Evolutionary conservation across 2,888 invertebrate genomes (phyloP), one percentile per base, ranked within the genome.

Genomic region (Argyresthia albistria): DNA sequence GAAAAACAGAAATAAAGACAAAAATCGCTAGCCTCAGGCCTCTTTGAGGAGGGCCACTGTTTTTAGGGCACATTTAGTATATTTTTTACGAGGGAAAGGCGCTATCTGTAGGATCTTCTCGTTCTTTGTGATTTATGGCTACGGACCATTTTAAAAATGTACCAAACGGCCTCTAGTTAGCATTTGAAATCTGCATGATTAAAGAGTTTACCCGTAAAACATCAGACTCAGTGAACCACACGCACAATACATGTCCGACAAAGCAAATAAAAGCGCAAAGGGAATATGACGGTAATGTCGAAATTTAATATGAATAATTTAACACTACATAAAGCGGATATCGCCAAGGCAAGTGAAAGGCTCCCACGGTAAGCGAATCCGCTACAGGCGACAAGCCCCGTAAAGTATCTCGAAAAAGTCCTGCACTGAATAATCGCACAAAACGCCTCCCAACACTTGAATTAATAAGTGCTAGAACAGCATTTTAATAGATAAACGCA

Each of bases 181-280:
- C 70, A 79, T 81, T 75, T 80, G 71, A 72, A 74, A 83, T 84
- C 82, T 83, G 74, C 84, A 84, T 84, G 45, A n/a, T 9, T 39
- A n/a, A 39, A 39, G 39, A 6, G 9, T 39, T 39, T 39, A 9
- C 39, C n/a, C 8, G 39, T 39, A 11, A 9, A 11, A n/a, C 36
- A 9, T 6, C 9, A 39, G 39, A 39, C n/a, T 8, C 10, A 39
- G n/a, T 6, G 8, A 39, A 8, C 39, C 39, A n/a, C 39, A 39
- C 9, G 8, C 39, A 39, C 1, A 60, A 60, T 61, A 63, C 61
- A 62, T 35, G 25, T 16, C 37, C 16, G 60, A 60, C 55, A 59
- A 39, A 39, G 39, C n/a, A 39, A 39, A 39, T 39, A 39, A 39
- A 9, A 39, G 25, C 25, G 25, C 2, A 6, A 25, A 25, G 2